phyloP scores from a whole-genome alignment of 2,888 invertebrate genomes.

The Acronicta leporina region DNA sequence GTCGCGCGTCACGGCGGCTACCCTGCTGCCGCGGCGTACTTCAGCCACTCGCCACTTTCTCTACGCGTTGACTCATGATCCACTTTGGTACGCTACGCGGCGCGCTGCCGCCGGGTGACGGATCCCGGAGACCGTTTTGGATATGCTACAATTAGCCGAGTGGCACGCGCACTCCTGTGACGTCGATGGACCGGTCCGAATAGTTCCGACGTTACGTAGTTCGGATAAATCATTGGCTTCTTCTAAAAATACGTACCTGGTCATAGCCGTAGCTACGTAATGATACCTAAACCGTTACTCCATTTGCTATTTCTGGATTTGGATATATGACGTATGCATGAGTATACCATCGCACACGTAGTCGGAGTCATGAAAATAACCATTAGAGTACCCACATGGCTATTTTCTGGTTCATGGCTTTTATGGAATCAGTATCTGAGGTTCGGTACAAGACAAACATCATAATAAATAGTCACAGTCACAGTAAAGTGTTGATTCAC shows the following conservation, averaged over 20 bases:
- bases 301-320: constrained; percentile 59
- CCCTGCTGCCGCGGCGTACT: constrained; percentile 54
- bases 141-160: constrained; percentile 84
- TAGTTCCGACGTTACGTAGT: constrained; percentile 80
- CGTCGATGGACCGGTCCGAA: constrained; percentile 76
- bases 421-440: too few relatives aligned
- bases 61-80: constrained; percentile 78
- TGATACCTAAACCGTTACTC: constrained; percentile 58
- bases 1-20: constrained; percentile 65
- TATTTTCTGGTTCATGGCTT: too few relatives aligned
- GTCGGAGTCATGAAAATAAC: constrained; percentile 1
- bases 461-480: too few relatives aligned
- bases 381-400: background rate
- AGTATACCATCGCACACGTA: constrained; percentile 10
- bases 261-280: constrained; percentile 76
- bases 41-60: constrained; percentile 66
- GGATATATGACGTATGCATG: constrained; percentile 55
- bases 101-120: constrained; percentile 65
- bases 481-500: too few relatives aligned
- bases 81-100: constrained; percentile 73
- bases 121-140: constrained; percentile 82
- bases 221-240: constrained; percentile 77
- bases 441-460: too few relatives aligned
- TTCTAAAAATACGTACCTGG: constrained; percentile 77
- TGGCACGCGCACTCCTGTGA: constrained; percentile 83